A percentile compares a stretch with the other conserved stretches of the same genome.
Evolutionary conservation across 2,797 vertebrate genomes (phyloP).

Genomic region (Caiman crocodilus): DNA sequence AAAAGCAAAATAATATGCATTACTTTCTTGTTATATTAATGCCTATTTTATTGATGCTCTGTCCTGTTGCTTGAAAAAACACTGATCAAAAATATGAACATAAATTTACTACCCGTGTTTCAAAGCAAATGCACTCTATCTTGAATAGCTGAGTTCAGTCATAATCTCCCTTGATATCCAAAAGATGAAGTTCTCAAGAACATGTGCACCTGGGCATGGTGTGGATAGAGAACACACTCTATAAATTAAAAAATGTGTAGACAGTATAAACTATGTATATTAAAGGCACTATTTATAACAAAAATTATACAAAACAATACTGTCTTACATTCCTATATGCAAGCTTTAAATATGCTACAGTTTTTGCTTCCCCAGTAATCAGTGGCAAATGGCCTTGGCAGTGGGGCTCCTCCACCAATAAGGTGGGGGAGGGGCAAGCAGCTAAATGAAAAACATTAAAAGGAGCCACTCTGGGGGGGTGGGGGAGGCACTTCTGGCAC

Average conservation of each 20-base stretch:
- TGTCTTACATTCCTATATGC: neutral
- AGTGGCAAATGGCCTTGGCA: too few species aligned
- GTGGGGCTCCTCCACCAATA: too few species aligned
- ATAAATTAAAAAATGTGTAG: accelerated
- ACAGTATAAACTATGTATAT: neutral
- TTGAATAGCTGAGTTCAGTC: neutral
- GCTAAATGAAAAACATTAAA: too few species aligned
- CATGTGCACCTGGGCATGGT: neutral
- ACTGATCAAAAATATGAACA: neutral
- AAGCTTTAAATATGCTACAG: too few species aligned
- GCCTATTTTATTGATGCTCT: accelerated
- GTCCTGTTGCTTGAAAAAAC: neutral
- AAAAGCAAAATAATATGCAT: neutral
- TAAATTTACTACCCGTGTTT: neutral
- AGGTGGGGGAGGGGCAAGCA: too few species aligned
- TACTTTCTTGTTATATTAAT: accelerated
- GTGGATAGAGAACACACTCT: accelerated
- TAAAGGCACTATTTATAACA: accelerated
- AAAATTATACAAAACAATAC: neutral
- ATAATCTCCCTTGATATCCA: neutral
- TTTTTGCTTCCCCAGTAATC: too few species aligned
- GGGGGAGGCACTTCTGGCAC: too few species aligned
- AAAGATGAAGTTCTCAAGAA: accelerated
- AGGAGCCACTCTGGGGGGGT: too few species aligned
- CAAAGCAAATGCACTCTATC: neutral